phyloP scores from a whole-genome alignment of 2,888 invertebrate species.

The Camptogramma bilineatum region DNA sequence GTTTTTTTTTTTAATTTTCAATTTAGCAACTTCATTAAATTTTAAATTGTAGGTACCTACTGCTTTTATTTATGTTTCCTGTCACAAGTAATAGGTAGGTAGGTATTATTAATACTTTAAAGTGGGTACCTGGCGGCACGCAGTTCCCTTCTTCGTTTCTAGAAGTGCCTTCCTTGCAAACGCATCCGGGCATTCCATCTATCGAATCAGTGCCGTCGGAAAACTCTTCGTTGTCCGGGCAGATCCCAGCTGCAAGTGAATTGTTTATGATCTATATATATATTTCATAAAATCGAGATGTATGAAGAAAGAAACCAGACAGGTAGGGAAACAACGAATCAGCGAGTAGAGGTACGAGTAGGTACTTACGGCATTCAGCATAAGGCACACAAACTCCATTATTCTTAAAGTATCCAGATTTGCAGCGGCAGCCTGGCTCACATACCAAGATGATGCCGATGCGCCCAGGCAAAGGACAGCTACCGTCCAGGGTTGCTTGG shows the following conservation, averaged over 20 bases:
- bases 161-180: slow-evolving; percentile 23
- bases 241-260: slow-evolving; percentile 24
- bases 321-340: too few relatives aligned
- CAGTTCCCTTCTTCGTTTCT: slow-evolving; percentile 24
- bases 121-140: neutral
- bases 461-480: slow-evolving; percentile 47
- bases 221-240: slow-evolving; percentile 29
- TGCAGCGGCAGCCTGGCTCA: slow-evolving; percentile 57
- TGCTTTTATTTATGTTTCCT: too few relatives aligned
- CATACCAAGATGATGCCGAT: slow-evolving; percentile 50
- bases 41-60: too few relatives aligned
- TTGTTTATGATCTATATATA: neutral
- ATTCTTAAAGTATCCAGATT: slow-evolving; percentile 52
- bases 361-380: slow-evolving; percentile 53
- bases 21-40: too few relatives aligned
- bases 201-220: slow-evolving; percentile 37
- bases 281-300: too few relatives aligned
- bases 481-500: slow-evolving; percentile 49
- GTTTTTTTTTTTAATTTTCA: too few relatives aligned
- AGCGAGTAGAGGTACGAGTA: too few relatives aligned
- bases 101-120: neutral
- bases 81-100: too few relatives aligned
- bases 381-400: slow-evolving; percentile 59
- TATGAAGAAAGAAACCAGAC: too few relatives aligned
- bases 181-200: slow-evolving; percentile 32